Conservation (phyloP, 2,113 vertebrate genomes). For the Malurus melanocephalus region DNA sequence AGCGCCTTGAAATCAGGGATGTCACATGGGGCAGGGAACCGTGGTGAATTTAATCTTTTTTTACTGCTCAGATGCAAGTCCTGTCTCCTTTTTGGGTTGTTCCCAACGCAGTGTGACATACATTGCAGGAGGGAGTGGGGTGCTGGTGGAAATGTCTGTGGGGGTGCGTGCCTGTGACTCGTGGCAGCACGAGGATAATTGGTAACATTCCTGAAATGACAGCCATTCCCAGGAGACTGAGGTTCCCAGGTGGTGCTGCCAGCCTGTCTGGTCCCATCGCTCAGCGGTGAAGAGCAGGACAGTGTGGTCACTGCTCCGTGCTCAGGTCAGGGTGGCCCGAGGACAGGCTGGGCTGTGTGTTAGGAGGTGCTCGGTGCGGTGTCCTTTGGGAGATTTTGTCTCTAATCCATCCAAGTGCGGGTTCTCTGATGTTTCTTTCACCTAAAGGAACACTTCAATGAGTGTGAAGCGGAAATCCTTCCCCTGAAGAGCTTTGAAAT, state of each 20-base stretch:
- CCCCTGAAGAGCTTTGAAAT: constrained; percentile 6
- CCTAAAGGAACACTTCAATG: neutral
- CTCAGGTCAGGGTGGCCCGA: neutral
- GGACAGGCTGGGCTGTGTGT: neutral
- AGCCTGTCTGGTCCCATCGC: neutral
- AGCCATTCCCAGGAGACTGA: neutral
- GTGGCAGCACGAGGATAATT: neutral
- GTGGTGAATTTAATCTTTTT: neutral
- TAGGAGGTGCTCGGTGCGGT: fast-evolving
- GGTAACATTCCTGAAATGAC: neutral
- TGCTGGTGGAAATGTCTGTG: neutral
- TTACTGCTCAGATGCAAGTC: neutral
- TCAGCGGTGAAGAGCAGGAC: neutral
- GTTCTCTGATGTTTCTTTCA: neutral
- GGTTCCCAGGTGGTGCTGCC: neutral
- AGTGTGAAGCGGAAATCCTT: neutral
- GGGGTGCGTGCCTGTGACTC: neutral
- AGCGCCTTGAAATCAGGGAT: neutral
- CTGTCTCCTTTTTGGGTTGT: neutral
- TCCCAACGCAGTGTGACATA: neutral
- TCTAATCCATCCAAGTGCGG: neutral
- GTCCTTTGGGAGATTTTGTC: neutral
- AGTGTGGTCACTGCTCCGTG: neutral
- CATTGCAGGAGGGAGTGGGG: neutral
- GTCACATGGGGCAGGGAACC: neutral